Conservation (phyloP, 1,140 invertebrate species). For the Aphelenchoides besseyi region DNA sequence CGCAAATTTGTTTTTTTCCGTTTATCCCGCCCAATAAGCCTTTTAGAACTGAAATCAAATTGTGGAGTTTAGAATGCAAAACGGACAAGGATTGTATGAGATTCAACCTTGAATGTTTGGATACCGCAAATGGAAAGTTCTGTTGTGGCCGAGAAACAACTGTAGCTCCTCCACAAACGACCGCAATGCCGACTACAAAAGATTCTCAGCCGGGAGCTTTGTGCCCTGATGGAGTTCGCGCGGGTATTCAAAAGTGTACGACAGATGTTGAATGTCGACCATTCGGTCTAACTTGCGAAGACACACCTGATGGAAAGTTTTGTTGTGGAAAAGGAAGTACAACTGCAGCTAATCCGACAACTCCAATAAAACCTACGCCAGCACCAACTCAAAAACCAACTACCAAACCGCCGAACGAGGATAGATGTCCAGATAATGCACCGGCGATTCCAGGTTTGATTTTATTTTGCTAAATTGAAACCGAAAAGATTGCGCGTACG, state of each 20-base stretch:
- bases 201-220: neutral
- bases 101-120: neutral
- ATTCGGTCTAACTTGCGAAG: neutral
- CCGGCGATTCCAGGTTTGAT: neutral
- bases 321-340: neutral
- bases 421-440: neutral
- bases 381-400: neutral
- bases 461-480: neutral
- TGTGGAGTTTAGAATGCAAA: neutral
- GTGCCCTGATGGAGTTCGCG: neutral
- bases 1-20: too few relatives aligned
- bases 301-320: neutral
- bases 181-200: neutral
- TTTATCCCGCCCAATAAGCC: too few relatives aligned
- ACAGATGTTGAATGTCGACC: neutral
- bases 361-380: neutral
- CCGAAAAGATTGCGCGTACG: neutral
- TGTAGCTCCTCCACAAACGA: neutral
- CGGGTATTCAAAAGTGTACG: neutral
- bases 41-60: too few relatives aligned
- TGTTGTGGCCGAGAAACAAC: too few relatives aligned
- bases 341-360: neutral
- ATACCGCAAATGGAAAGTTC: neutral
- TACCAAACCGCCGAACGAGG: neutral
- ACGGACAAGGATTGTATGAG: neutral